Conservation (phyloP, 2,797 vertebrate species). For the Glyptemys insculpta region DNA sequence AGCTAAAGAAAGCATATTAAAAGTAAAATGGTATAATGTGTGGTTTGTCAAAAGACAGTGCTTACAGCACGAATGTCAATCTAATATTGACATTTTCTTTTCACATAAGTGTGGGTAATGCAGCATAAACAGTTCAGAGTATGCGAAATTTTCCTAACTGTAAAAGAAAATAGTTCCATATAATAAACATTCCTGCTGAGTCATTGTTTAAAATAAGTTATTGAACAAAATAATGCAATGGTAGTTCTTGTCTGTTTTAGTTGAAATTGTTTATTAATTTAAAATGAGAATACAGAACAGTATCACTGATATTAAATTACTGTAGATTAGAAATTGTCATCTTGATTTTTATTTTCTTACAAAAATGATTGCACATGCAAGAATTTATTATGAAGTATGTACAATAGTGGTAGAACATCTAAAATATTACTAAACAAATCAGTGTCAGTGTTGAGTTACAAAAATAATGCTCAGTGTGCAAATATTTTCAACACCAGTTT, state of each 20-base stretch:
- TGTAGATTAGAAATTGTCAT: too few relatives aligned
- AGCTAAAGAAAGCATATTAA: neutral
- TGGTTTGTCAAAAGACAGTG: neutral
- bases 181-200: conserved; percentile 3
- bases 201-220: conserved; percentile 1
- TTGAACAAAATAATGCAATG: conserved; percentile 17
- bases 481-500: neutral
- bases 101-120: neutral
- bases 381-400: neutral
- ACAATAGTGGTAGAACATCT: neutral
- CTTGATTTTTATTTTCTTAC: neutral
- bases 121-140: neutral
- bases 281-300: neutral
- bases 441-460: neutral
- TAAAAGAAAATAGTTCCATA: conserved; percentile 31
- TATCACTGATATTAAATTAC: neutral
- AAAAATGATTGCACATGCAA: neutral
- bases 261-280: neutral
- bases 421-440: neutral
- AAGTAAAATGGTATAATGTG: neutral
- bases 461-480: neutral
- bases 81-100: conserved; percentile 32
- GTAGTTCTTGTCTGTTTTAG: neutral
- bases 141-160: conserved; percentile 11
- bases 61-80: neutral